These are phyloP conservation scores for Cataglyphis rosenhaueri DNA, from an alignment of 2,888 invertebrate genomes.

Conservation along the genomic window DNA sequence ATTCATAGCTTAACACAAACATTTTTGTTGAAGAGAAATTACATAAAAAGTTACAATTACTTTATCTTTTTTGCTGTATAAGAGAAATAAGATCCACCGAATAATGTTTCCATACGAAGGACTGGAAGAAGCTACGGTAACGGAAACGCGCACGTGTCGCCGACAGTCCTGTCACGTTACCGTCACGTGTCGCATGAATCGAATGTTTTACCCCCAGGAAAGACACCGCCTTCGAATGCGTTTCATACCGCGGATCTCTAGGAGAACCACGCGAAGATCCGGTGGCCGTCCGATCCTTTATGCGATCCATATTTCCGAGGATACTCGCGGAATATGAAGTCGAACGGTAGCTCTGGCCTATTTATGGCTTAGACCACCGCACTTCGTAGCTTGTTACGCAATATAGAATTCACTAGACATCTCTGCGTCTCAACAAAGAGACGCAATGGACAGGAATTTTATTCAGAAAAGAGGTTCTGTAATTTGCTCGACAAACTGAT, in stretches of 20 bases:
- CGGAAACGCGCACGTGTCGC: slow-evolving; percentile 64
- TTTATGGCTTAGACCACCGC: slow-evolving; percentile 52
- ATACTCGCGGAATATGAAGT: slow-evolving; percentile 68
- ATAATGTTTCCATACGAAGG: slow-evolving; percentile 42
- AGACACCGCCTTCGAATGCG: slow-evolving; percentile 62
- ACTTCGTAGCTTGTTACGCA: slow-evolving; percentile 43
- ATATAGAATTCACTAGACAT: slow-evolving; percentile 9
- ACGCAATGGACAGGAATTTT: not conserved
- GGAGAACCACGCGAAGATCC: slow-evolving; percentile 62
- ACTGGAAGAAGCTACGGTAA: slow-evolving; percentile 46
- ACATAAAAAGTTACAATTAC: not conserved
- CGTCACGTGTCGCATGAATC: slow-evolving; percentile 78
- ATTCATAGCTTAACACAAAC: not conserved
- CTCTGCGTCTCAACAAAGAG: not conserved
- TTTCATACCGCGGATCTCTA: slow-evolving; percentile 60
- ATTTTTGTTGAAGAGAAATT: not conserved
- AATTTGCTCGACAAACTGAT: not conserved
- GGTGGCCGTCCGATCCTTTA: slow-evolving; percentile 63
- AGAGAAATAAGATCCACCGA: slow-evolving; percentile 44
- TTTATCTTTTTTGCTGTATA: not conserved
- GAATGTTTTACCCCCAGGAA: slow-evolving; percentile 66
- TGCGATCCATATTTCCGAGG: slow-evolving; percentile 70
- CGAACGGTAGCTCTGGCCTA: slow-evolving; percentile 52
- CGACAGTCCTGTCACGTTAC: slow-evolving; percentile 80
- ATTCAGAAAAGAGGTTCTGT: not conserved